A percentile compares a stretch with the other conserved stretches of the same genome.
phyloP scores from a whole-genome alignment of 2,113 vertebrate genomes.

The Tragelaphus scriptus region DNA sequence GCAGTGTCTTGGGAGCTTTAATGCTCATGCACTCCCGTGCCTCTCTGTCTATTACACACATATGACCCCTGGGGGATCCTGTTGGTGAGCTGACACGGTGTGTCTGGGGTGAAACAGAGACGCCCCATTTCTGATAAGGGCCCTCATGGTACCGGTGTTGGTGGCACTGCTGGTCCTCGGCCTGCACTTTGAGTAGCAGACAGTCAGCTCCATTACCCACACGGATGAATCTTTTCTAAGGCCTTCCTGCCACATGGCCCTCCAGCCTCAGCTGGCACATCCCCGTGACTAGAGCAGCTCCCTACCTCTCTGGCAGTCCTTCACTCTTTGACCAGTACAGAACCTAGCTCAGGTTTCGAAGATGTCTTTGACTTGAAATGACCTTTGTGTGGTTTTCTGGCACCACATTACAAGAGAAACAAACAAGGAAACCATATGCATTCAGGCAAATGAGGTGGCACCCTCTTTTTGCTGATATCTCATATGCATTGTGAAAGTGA shows the following conservation, averaged over 20 bases:
- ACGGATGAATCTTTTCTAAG: not conserved
- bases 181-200: not conserved
- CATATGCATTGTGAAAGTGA: not conserved
- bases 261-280: too few species aligned
- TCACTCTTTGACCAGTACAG: not conserved
- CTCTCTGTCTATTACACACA: not conserved
- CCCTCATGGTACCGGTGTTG: not conserved
- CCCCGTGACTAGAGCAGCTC: not conserved
- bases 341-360: not conserved
- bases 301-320: not conserved
- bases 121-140: rapidly evolving
- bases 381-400: not conserved
- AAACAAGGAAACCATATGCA: not conserved
- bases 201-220: not conserved
- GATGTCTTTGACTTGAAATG: not conserved
- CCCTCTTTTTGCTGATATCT: not conserved
- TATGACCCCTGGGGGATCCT: not conserved
- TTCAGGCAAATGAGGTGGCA: not conserved
- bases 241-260: not conserved
- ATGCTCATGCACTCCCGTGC: not conserved
- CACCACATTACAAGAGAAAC: not conserved
- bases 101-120: not conserved
- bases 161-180: not conserved
- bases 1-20: not conserved
- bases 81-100: rapidly evolving